Evolutionary conservation across 2,113 vertebrate species (phyloP).

Genomic region (Onychostoma macrolepis): DNA sequence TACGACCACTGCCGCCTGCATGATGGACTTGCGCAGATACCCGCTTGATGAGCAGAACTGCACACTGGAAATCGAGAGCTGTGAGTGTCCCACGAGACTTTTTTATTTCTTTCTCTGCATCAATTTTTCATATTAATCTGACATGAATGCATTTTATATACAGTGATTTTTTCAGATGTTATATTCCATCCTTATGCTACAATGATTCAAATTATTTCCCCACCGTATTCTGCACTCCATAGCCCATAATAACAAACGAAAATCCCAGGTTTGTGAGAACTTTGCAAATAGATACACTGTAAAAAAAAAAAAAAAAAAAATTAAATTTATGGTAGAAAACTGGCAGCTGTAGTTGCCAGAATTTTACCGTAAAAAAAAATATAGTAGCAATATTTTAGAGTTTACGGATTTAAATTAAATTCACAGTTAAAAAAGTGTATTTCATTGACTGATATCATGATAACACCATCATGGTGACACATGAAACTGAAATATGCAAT

Average conservation of each 20-base stretch:
- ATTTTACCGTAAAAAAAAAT: no score
- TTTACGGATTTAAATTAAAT: no score
- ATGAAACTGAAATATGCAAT: no score
- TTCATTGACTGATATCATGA: no score
- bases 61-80: slow-evolving; percentile 95
- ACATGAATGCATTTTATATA: background rate
- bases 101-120: background rate
- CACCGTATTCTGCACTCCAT: background rate
- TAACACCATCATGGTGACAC: no score
- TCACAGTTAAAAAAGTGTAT: no score
- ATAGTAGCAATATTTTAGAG: no score
- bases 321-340: no score
- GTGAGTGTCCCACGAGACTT: slow-evolving; percentile 78
- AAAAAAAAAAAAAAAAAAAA: no score
- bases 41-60: slow-evolving; percentile 97
- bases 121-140: background rate
- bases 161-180: background rate
- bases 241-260: background rate
- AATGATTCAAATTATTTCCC: background rate
- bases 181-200: background rate
- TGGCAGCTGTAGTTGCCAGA: no score
- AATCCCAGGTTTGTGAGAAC: background rate
- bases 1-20: slow-evolving; percentile 95
- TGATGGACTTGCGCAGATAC: slow-evolving; percentile 96
- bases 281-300: background rate